Conservation (phyloP, 2,797 vertebrate genomes). For the Hafferia zeledoni region DNA sequence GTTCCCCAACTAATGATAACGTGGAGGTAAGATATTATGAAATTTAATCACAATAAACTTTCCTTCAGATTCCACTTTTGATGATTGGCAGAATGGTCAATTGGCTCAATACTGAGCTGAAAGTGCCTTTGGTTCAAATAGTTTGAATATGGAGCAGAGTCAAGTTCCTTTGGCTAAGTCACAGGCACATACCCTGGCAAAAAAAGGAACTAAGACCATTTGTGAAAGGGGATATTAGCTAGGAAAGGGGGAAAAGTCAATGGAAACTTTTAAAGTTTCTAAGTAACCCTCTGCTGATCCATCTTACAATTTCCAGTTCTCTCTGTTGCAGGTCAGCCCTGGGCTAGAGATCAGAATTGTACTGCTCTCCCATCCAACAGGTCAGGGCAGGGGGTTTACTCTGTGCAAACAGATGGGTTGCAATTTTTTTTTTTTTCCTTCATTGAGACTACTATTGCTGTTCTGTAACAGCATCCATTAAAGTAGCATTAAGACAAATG, state of each 20-base stretch:
- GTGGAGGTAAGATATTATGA: not conserved
- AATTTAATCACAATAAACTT: not conserved
- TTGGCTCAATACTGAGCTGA: not conserved
- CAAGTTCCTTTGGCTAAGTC: not conserved
- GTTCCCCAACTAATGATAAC: not conserved
- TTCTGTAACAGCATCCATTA: not conserved
- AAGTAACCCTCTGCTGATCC: not conserved
- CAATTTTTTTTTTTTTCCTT: not conserved
- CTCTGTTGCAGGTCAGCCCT: not conserved
- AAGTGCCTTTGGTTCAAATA: not conserved
- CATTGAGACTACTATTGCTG: not conserved
- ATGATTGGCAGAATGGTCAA: not conserved
- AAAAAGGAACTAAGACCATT: not conserved
- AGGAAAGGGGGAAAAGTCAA: not conserved
- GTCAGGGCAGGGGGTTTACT: not conserved
- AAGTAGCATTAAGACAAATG: slow-evolving; percentile 1
- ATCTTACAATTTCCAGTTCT: not conserved
- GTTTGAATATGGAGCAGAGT: not conserved
- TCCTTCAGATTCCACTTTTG: not conserved
- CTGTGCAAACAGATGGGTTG: not conserved
- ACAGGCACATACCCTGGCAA: not conserved
- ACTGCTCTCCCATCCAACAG: not conserved
- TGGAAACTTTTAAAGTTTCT: not conserved
- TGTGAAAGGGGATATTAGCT: not conserved
- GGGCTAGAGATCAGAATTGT: not conserved